These are phyloP conservation scores for Alexandromys fortis DNA, from an alignment of 2,113 vertebrate species.

Conservation along the genomic window DNA sequence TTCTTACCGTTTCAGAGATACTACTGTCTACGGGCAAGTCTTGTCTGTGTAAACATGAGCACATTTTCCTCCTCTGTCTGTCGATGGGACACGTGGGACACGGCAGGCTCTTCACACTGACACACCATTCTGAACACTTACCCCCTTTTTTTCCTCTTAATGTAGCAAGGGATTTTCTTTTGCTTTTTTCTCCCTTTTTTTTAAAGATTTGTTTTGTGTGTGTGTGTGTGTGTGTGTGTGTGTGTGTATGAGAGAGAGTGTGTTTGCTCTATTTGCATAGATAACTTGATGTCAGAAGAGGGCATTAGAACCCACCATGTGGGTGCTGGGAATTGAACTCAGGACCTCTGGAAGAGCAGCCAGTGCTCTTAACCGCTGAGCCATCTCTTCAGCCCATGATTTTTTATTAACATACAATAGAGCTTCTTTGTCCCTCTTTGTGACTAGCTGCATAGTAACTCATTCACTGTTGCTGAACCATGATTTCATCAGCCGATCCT, in stretches of 20 bases:
- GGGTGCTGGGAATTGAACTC: not conserved
- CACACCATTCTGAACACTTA: not conserved
- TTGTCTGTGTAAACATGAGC: not conserved
- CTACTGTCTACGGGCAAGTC: not conserved
- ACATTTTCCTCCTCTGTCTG: not conserved
- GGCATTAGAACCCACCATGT: not conserved
- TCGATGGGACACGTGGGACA: not conserved
- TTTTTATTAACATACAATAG: not conserved
- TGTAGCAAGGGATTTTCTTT: not conserved
- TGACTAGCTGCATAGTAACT: not conserved
- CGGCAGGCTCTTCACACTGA: not conserved
- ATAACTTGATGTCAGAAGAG: not conserved
- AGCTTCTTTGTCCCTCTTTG: not conserved
- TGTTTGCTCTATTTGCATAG: not conserved
- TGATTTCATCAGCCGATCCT: not conserved
- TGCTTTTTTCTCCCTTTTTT: not conserved
- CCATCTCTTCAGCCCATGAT: not conserved
- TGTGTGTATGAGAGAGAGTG: too few relatives aligned
- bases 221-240: not conserved
- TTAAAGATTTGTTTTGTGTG: not conserved
- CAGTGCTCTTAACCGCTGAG: not conserved
- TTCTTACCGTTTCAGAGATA: slow-evolving; percentile 23
- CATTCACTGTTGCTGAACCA: not conserved
- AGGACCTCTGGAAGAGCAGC: not conserved
- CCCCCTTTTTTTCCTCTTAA: not conserved